Evolutionary conservation across 2,888 invertebrate species (phyloP).

Genomic region (Thecophora atra): DNA sequence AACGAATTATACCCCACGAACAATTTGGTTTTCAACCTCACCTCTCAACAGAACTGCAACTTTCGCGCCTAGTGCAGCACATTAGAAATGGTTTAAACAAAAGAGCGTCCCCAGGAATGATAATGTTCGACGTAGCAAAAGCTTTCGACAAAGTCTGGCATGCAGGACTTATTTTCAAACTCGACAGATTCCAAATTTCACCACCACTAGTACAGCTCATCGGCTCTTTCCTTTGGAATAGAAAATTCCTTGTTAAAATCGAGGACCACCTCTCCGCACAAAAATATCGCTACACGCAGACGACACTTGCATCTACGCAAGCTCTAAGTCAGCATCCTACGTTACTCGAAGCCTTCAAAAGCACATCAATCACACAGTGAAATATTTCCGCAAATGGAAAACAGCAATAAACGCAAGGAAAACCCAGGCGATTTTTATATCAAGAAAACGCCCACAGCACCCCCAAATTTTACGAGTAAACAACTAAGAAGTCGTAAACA

Average conservation of each 20-base stretch:
- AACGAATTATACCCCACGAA: neutral
- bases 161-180: neutral
- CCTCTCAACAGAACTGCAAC: neutral
- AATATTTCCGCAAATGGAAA: slow-evolving; percentile 23
- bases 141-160: slow-evolving; percentile 13
- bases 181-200: neutral
- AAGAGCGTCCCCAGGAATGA: neutral
- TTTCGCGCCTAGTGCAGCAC: neutral
- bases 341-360: slow-evolving; percentile 21
- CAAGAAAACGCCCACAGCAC: neutral
- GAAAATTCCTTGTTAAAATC: neutral
- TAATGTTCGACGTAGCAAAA: neutral
- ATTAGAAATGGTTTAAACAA: too few species aligned
- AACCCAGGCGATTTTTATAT: slow-evolving; percentile 13
- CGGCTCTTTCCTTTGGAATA: neutral
- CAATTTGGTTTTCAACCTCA: neutral
- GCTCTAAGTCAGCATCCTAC: slow-evolving; percentile 2
- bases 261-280: neutral
- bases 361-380: neutral
- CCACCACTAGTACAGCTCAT: neutral
- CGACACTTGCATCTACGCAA: slow-evolving; percentile 14
- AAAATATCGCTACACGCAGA: slow-evolving; percentile 5
- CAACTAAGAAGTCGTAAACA: neutral
- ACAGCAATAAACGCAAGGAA: slow-evolving; percentile 14
- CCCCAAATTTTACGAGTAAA: neutral